These are phyloP conservation scores for Moxostoma hubbsi DNA, from an alignment of 2,797 vertebrate species.

Conservation along the genomic window DNA sequence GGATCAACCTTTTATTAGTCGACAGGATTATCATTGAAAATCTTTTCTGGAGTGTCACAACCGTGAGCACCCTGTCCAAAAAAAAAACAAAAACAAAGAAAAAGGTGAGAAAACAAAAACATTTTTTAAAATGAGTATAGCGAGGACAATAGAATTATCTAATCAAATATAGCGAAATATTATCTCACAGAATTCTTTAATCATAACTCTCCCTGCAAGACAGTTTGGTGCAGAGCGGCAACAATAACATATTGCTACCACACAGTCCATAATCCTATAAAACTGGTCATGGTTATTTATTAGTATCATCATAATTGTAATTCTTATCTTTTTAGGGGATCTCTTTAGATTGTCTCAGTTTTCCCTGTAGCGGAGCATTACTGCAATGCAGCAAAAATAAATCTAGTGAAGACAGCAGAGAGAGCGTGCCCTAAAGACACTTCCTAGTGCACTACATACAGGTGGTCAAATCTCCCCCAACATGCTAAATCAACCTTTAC, in stretches of 20 bases:
- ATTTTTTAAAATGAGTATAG: constrained; percentile 73
- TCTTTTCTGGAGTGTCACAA: constrained; percentile 82
- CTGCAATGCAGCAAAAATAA: constrained; percentile 78
- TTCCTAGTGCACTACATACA: constrained; percentile 78
- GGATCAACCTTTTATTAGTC: constrained; percentile 84
- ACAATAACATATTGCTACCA: constrained; percentile 68
- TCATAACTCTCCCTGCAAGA: constrained; percentile 71
- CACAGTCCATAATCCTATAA: constrained; percentile 72
- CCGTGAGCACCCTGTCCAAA: constrained; percentile 80
- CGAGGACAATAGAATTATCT: constrained; percentile 76
- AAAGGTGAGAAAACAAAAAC: constrained; percentile 74
- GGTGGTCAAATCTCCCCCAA: constrained; percentile 73
- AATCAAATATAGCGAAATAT: constrained; percentile 77
- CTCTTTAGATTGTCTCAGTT: constrained; percentile 83
- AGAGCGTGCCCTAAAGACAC: constrained; percentile 72
- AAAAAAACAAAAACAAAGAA: constrained; percentile 73
- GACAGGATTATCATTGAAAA: constrained; percentile 80
- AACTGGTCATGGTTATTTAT: constrained; percentile 59
- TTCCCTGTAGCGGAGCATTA: constrained; percentile 80
- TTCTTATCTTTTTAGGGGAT: constrained; percentile 70
- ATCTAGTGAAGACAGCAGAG: constrained; percentile 76
- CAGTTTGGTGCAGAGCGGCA: constrained; percentile 71
- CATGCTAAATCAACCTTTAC: constrained; percentile 77
- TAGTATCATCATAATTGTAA: constrained; percentile 55
- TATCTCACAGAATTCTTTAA: constrained; percentile 79